A percentile compares a stretch with the other conserved stretches of the same genome.
Conservation (phyloP, 2,888 invertebrate species). For the Yponomeuta sedellus region DNA sequence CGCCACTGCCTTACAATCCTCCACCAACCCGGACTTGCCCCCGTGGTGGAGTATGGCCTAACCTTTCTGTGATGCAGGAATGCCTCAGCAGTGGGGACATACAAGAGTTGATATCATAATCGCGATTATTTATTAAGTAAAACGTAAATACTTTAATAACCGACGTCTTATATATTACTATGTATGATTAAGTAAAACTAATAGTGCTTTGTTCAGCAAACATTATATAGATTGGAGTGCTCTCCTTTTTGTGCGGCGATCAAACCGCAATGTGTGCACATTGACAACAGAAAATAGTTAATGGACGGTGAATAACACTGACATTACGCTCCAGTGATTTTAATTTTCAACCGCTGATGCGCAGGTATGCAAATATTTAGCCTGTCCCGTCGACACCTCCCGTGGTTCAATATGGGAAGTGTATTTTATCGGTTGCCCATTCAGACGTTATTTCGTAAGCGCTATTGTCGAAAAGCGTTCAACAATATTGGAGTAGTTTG, state of each 20-base stretch:
- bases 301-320: neutral
- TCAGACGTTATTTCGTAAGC: conserved; percentile 40
- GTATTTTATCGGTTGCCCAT: conserved; percentile 41
- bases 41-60: no score
- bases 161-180: no score
- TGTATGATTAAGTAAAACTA: no score
- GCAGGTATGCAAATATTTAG: neutral
- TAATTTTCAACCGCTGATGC: neutral
- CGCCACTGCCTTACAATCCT: no score
- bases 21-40: no score
- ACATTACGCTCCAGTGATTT: neutral
- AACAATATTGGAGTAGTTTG: conserved; percentile 52
- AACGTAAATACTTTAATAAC: no score
- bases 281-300: neutral
- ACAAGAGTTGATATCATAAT: no score
- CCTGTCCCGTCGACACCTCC: neutral
- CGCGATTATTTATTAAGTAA: no score
- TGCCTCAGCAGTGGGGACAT: no score
- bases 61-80: no score
- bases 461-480: conserved; percentile 38
- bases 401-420: neutral
- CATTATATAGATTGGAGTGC: no score
- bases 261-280: neutral
- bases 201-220: no score
- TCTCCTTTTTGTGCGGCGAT: neutral